These are phyloP conservation scores for Dicycla oo DNA, from an alignment of 2,888 invertebrate genomes.

Conservation along the genomic window DNA sequence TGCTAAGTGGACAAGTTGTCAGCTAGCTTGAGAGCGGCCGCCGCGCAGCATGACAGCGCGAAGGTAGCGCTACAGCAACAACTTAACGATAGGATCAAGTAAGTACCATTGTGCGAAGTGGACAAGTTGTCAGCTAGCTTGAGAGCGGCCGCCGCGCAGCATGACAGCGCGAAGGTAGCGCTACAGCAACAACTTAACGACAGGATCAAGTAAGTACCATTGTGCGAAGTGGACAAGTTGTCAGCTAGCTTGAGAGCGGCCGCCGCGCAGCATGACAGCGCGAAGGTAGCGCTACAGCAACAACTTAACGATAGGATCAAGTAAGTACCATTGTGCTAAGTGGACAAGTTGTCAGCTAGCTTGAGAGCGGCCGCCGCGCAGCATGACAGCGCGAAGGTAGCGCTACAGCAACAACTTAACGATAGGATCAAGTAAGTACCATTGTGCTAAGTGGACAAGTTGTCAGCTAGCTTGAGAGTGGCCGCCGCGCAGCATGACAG, in stretches of 20 bases:
- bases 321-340: conserved; percentile 87
- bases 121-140: conserved; percentile 93
- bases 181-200: conserved; percentile 87
- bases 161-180: conserved; percentile 83
- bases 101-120: conserved; percentile 90
- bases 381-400: conserved; percentile 83
- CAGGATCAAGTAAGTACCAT: conserved; percentile 81
- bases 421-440: conserved; percentile 84
- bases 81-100: conserved; percentile 86
- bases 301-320: conserved; percentile 86
- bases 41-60: conserved; percentile 85
- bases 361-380: conserved; percentile 85
- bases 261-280: conserved; percentile 84
- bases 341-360: conserved; percentile 93
- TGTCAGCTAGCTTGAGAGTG: conserved; percentile 90
- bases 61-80: conserved; percentile 85
- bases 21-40: conserved; percentile 84
- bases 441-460: conserved; percentile 94
- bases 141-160: conserved; percentile 84
- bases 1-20: conserved; percentile 96
- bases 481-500: conserved; percentile 85
- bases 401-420: conserved; percentile 85
- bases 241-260: conserved; percentile 88
- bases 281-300: conserved; percentile 83
- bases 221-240: conserved; percentile 95